phyloP scores from a whole-genome alignment of 2,797 vertebrate species.

The Helarctos malayanus region DNA sequence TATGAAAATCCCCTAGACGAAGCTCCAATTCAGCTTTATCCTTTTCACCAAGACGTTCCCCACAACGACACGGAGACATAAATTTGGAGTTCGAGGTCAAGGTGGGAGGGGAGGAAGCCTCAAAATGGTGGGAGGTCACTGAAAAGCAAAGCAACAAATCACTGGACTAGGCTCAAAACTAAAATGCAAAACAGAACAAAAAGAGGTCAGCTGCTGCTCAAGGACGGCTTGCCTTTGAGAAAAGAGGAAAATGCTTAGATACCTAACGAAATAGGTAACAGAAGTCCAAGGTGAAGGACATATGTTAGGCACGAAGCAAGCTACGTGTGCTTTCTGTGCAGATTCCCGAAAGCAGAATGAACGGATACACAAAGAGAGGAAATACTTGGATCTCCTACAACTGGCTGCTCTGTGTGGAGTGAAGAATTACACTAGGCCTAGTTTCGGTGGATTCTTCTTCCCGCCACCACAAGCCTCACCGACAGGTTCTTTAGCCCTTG shows the following conservation, averaged over 20 bases:
- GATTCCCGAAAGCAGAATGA: background rate
- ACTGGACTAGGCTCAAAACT: constrained; percentile 64
- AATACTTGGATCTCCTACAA: background rate
- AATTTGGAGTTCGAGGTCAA: constrained; percentile 66
- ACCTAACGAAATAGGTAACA: constrained; percentile 45
- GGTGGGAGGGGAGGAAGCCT: constrained; percentile 65
- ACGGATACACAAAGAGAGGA: background rate
- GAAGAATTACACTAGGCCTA: background rate
- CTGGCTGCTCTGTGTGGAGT: background rate
- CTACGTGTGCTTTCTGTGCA: background rate
- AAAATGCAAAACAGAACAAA: constrained; percentile 58
- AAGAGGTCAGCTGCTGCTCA: constrained; percentile 14
- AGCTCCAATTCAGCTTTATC: constrained; percentile 74
- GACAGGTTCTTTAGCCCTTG: background rate
- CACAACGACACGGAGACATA: constrained; percentile 75
- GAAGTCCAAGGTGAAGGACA: constrained; percentile 77
- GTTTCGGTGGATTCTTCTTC: background rate
- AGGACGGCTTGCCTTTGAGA: constrained; percentile 74
- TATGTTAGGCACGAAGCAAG: constrained; percentile 79
- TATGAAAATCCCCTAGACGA: constrained; percentile 70
- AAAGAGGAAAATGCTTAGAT: constrained; percentile 73
- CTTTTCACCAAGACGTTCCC: constrained; percentile 72
- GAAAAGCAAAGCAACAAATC: constrained; percentile 66
- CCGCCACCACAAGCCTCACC: background rate
- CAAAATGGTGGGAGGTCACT: background rate